phyloP scores from a whole-genome alignment of 2,888 invertebrate genomes.

The Caenorhabditis becei region DNA sequence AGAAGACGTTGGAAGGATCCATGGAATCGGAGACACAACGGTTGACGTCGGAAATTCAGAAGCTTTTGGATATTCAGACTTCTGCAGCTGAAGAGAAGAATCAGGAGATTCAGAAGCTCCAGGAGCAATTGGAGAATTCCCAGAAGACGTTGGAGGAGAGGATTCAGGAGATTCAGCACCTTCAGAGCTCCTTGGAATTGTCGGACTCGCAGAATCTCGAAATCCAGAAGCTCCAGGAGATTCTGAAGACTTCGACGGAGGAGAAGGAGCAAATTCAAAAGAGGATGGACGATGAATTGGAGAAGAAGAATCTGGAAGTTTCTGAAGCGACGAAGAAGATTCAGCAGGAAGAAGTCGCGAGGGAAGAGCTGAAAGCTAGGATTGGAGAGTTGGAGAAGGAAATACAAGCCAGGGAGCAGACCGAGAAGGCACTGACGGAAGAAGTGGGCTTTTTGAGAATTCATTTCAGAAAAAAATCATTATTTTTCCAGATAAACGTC shows the following conservation, averaged over 20 bases:
- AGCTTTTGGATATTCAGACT: neutral
- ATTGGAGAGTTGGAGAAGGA: slow-evolving; percentile 34
- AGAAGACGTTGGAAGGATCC: too few species aligned
- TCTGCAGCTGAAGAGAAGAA: neutral
- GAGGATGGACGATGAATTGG: too few species aligned
- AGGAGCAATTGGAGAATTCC: slow-evolving; percentile 4
- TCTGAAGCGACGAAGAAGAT: too few species aligned
- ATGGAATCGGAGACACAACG: too few species aligned
- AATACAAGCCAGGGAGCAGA: slow-evolving; percentile 25
- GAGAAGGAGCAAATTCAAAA: too few species aligned
- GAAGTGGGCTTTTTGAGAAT: slow-evolving; percentile 14
- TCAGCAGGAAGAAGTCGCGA: too few species aligned
- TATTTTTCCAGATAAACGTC: slow-evolving; percentile 51
- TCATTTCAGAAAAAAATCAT: too few species aligned
- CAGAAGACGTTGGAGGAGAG: too few species aligned
- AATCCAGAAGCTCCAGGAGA: neutral
- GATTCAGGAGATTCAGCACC: neutral
- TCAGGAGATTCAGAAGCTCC: neutral
- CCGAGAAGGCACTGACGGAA: slow-evolving; percentile 37
- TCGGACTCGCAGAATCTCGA: neutral
- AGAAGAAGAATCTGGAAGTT: too few species aligned
- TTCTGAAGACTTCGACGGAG: neutral
- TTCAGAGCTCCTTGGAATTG: neutral
- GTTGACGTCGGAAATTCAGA: too few species aligned
- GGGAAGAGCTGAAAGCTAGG: neutral